phyloP scores from a whole-genome alignment of 92 coral and sea anemone genomes.

The Paragorgia papillata region DNA sequence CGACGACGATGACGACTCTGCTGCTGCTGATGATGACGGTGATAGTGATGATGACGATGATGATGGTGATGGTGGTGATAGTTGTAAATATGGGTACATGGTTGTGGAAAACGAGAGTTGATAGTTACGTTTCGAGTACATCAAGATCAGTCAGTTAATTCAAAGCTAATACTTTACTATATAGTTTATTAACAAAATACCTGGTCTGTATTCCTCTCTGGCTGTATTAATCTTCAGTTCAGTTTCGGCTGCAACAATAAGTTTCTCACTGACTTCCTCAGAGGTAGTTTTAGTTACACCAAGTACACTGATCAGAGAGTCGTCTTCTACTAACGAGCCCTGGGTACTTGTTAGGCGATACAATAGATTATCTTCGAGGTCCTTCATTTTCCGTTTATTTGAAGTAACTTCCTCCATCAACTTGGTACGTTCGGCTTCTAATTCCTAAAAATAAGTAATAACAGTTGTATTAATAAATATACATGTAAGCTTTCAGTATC shows the following conservation, averaged over 20 bases:
- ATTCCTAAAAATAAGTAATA: slow-evolving; percentile 61
- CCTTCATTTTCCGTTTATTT: slow-evolving; percentile 96
- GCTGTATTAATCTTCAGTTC: slow-evolving; percentile 95
- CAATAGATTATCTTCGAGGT: slow-evolving; percentile 90
- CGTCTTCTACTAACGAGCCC: slow-evolving; percentile 99
- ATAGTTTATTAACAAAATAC: slow-evolving; percentile 43
- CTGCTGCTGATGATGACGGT: background rate
- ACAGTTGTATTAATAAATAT: no score
- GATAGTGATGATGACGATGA: background rate
- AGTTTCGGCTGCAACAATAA: slow-evolving; percentile 97
- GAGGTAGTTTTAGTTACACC: slow-evolving; percentile 89
- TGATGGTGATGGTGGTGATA: background rate
- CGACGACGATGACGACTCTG: background rate
- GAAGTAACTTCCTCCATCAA: slow-evolving; percentile 99
- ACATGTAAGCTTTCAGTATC: no score
- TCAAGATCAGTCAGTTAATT: background rate
- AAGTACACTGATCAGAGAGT: slow-evolving; percentile 94
- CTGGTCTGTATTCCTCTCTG: slow-evolving; percentile 96
- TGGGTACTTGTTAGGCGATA: slow-evolving; percentile 97
- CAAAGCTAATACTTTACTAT: no score
- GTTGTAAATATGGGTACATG: background rate
- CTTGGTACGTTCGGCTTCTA: slow-evolving; percentile 95
- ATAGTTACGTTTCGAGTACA: background rate
- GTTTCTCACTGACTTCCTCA: slow-evolving; percentile 97
- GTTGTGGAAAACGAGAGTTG: background rate